Base-by-base conservation (phyloP, 2,797 vertebrate genomes). In the Apodemus agrarius region DNA sequence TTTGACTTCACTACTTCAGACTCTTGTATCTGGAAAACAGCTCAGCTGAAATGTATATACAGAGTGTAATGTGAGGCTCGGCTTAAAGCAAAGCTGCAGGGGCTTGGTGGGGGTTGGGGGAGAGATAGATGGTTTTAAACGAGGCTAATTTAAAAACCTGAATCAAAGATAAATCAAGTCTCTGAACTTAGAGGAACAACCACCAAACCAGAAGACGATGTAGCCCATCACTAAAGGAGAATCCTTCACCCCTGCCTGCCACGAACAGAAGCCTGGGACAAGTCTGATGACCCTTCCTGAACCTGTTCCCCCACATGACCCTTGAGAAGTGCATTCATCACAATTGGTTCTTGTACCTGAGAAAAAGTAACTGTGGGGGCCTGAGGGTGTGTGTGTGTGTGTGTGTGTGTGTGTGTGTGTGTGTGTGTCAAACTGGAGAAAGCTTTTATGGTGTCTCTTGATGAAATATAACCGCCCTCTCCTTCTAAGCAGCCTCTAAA, bases 391-490 rank as follows among this genome's bases (percentile, higher is more conserved):
- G n/a, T 59, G 75, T 49, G 52, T 81, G 52, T 59, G 54, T 82
- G 54, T 61, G n/a, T 61, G 78, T 54, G 80, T 98, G 83, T 98
- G 98, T n/a, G 63, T 69, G 61, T 37, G 46, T 86, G 84, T 61
- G 26, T 1, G 94, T 97, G 96, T 97, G 97, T 97, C 96, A 93
- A 94, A 95, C 86, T 93, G 65, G 93, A 95, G 97, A 97, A 97
- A 96, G 96, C 98, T 98, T 98, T 97, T 97, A 97, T 98, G 97
- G 97, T 98, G 97, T 98, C 98, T 98, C 90, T 95, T 97, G 91
- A 98, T 96, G 95, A 98, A 98, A 97, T 97, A 97, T 95, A 98
- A 98, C 85, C 84, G 97, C 75, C 24, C 96, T 93, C 95, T 98
- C 98, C 52, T 93, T 97, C 93, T 67, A 98, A 97, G 95, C 95